A percentile compares a stretch with the other conserved stretches of the same genome.
These are phyloP conservation scores for Melanocharis versteri DNA, from an alignment of 2,113 vertebrate species.

Conservation along the genomic window DNA sequence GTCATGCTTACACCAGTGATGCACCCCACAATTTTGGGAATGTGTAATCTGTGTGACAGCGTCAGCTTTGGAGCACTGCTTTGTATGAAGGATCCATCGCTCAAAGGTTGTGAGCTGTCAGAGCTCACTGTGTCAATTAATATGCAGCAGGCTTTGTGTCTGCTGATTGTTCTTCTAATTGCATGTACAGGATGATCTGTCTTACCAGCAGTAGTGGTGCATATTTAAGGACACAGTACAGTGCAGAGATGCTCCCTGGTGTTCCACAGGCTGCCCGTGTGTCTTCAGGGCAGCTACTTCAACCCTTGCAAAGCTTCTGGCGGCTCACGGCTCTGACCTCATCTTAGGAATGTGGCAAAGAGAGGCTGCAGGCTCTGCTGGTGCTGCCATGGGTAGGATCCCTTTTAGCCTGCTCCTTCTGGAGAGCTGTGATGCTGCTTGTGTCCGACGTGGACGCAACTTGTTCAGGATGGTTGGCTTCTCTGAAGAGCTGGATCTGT, in stretches of 20 bases:
- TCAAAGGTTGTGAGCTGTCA: background rate
- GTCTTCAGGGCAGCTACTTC: background rate
- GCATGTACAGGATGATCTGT: background rate
- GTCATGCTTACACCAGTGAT: background rate
- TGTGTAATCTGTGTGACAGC: background rate
- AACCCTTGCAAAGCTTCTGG: background rate
- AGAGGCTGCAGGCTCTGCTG: background rate
- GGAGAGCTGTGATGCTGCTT: background rate
- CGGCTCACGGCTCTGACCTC: fast-evolving
- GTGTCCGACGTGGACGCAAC: background rate
- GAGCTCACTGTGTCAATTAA: background rate
- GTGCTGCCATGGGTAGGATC: background rate
- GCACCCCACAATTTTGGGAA: background rate
- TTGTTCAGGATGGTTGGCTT: background rate
- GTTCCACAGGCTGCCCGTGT: background rate
- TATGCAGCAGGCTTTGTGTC: constrained; percentile 1
- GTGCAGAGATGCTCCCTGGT: background rate
- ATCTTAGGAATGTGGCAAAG: background rate
- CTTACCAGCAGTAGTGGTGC: background rate
- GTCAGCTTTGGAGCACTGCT: background rate
- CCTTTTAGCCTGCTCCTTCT: fast-evolving
- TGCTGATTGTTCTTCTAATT: constrained; percentile 7
- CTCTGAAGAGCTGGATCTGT: background rate
- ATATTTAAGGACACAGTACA: background rate
- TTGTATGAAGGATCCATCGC: background rate